phyloP scores from a whole-genome alignment of 2,797 vertebrate species.

The Fistularia tabacaria region DNA sequence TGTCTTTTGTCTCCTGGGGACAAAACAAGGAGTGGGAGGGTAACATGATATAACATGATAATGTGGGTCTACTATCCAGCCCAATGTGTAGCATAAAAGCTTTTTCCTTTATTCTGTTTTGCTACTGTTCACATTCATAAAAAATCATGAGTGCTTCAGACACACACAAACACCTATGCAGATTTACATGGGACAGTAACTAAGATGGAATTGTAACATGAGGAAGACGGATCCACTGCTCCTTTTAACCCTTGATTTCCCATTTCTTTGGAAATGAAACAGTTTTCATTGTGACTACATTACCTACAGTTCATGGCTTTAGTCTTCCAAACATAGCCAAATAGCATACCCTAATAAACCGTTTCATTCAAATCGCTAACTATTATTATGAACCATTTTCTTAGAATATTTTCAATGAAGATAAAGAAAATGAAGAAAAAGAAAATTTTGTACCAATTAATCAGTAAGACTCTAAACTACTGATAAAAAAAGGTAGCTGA shows the following conservation, averaged over 20 bases:
- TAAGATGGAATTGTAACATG: conserved; percentile 46
- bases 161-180: conserved; percentile 21
- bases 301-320: conserved; percentile 5
- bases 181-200: conserved; percentile 30
- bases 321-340: too few relatives aligned
- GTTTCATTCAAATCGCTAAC: too few relatives aligned
- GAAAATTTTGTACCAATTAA: too few relatives aligned
- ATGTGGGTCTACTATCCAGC: conserved; percentile 27
- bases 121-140: conserved; percentile 16
- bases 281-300: conserved; percentile 20
- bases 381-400: too few relatives aligned
- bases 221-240: conserved; percentile 26
- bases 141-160: conserved; percentile 7
- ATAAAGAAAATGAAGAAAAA: too few relatives aligned
- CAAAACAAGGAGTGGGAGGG: conserved; percentile 57
- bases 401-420: too few relatives aligned
- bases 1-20: conserved; percentile 35
- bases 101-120: conserved; percentile 13
- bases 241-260: conserved; percentile 37
- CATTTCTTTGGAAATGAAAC: conserved; percentile 19
- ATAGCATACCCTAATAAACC: too few relatives aligned
- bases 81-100: conserved; percentile 19
- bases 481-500: too few relatives aligned
- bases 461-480: too few relatives aligned
- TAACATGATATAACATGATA: conserved; percentile 54